These are phyloP conservation scores for Palaemon carinicauda DNA, from an alignment of 1,140 invertebrate species.

Conservation along the genomic window DNA sequence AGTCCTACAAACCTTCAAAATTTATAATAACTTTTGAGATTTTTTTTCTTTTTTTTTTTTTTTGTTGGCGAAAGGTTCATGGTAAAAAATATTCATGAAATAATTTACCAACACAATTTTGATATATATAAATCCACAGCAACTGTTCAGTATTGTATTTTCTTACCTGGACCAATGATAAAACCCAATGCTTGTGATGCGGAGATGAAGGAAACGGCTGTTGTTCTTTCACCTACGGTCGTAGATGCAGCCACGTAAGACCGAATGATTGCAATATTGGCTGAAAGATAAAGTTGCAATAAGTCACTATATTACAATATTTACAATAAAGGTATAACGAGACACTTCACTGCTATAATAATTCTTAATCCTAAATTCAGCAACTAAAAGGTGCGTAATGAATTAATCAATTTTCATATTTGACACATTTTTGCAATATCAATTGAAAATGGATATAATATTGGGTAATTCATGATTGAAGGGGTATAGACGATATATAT, in stretches of 20 bases:
- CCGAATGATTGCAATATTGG: conserved; percentile 84
- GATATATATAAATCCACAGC: neutral
- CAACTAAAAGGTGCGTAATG: neutral
- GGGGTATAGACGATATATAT: too few relatives aligned
- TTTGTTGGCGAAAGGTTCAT: too few relatives aligned
- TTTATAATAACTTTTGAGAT: too few relatives aligned
- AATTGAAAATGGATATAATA: too few relatives aligned
- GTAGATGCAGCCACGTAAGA: conserved; percentile 89
- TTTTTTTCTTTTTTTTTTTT: too few relatives aligned
- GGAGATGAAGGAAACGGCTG: conserved; percentile 84
- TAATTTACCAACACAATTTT: neutral
- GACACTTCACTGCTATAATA: too few relatives aligned
- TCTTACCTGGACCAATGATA: conserved; percentile 78
- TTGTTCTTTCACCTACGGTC: conserved; percentile 79
- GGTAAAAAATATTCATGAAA: too few relatives aligned
- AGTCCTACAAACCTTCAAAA: too few relatives aligned
- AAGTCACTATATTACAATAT: neutral
- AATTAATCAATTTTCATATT: neutral
- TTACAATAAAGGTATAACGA: too few relatives aligned
- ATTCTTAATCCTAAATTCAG: too few relatives aligned
- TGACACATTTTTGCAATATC: neutral
- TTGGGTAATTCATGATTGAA: too few relatives aligned
- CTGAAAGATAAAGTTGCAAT: conserved; percentile 67
- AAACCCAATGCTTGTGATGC: conserved; percentile 88
- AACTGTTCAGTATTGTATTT: neutral